phyloP scores from a whole-genome alignment of 2,113 vertebrate species.

The Columba livia region DNA sequence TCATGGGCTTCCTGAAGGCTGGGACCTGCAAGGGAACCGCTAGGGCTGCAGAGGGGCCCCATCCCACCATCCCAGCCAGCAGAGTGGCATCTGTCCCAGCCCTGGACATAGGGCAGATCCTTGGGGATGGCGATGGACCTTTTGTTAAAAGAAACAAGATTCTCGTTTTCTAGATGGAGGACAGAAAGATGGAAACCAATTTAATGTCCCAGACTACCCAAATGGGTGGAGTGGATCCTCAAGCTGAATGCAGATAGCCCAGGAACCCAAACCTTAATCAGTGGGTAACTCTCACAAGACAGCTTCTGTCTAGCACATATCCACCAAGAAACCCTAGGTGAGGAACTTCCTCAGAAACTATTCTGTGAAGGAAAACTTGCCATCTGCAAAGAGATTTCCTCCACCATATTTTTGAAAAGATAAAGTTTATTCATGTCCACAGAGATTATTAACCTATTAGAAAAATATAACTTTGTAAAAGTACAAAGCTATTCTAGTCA shows the following conservation, averaged over 20 bases:
- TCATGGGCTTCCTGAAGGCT: not conserved
- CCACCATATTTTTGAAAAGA: not conserved
- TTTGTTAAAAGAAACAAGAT: not conserved
- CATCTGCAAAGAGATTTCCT: not conserved
- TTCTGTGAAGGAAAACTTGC: not conserved
- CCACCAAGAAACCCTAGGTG: not conserved
- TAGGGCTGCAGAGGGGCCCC: not conserved
- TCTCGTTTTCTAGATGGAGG: not conserved
- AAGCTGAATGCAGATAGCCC: accelerated
- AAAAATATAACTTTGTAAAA: not conserved
- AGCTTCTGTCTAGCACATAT: not conserved
- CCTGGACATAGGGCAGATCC: accelerated
- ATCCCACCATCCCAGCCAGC: not conserved
- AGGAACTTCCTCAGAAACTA: not conserved
- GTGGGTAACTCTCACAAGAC: not conserved
- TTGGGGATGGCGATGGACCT: no score
- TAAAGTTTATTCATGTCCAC: not conserved
- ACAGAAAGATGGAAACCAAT: not conserved
- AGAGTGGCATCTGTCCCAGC: accelerated
- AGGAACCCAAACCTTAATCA: not conserved
- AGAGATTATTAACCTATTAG: not conserved
- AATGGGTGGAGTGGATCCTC: not conserved
- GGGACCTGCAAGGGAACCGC: accelerated
- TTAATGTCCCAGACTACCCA: not conserved
- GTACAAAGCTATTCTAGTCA: not conserved